A percentile compares a stretch with the other conserved stretches of the same genome.
Evolutionary conservation across 1,140 invertebrate species (phyloP).

Genomic region (Cydia amplana): DNA sequence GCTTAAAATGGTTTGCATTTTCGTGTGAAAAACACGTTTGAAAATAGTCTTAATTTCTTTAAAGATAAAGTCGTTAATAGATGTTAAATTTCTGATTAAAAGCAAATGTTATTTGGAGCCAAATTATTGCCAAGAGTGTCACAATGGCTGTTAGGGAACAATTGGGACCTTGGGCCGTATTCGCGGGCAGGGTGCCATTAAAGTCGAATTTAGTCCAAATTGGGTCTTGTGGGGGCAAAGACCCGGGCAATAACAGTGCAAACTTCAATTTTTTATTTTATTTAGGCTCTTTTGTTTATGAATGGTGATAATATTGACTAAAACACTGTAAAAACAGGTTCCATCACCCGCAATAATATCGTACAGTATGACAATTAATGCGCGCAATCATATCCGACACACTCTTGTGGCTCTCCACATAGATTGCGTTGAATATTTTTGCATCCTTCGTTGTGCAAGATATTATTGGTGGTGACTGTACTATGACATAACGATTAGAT

Average conservation of each 20-base stretch:
- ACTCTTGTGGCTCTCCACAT: too few relatives aligned
- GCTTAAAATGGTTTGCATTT: background rate
- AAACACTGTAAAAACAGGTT: background rate
- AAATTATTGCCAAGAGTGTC: constrained; percentile 14
- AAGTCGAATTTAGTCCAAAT: background rate
- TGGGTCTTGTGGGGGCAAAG: constrained; percentile 13
- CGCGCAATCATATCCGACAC: too few relatives aligned
- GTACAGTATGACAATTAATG: too few relatives aligned
- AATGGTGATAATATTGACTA: background rate
- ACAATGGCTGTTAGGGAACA: background rate
- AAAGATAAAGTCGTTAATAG: background rate
- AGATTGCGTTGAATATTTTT: too few relatives aligned
- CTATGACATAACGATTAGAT: too few relatives aligned
- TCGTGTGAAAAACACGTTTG: too few relatives aligned
- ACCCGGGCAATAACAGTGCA: background rate
- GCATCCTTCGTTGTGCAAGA: too few relatives aligned
- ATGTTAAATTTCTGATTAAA: background rate
- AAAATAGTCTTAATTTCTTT: background rate
- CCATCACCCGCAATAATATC: background rate
- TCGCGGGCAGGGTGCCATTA: background rate
- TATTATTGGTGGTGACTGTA: too few relatives aligned
- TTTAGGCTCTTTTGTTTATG: background rate
- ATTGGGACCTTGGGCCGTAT: constrained; percentile 2
- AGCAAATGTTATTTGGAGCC: background rate
- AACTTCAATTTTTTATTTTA: background rate